phyloP scores from a whole-genome alignment of 92 coral and sea anemone genomes.

The Actinostola sp. region DNA sequence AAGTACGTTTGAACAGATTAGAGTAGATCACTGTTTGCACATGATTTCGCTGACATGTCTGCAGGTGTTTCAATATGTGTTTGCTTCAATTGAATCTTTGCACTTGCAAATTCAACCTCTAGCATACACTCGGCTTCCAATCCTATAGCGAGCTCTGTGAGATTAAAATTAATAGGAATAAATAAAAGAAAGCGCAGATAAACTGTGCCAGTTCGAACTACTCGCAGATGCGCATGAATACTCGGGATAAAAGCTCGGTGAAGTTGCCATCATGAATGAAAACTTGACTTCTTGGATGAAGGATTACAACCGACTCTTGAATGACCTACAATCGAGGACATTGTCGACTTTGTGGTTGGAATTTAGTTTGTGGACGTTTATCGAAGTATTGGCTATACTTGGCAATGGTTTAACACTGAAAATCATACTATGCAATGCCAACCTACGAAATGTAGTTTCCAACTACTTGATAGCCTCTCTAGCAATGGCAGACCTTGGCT shows the following conservation, averaged over 20 bases:
- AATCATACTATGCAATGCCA: constrained; percentile 46
- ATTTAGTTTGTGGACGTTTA: not conserved
- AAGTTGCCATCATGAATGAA: not conserved
- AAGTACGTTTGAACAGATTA: too few relatives aligned
- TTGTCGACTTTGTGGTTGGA: not conserved
- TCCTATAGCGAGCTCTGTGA: too few relatives aligned
- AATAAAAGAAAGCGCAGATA: too few relatives aligned
- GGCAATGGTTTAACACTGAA: constrained; percentile 54
- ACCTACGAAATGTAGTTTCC: constrained; percentile 52
- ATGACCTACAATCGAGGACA: not conserved
- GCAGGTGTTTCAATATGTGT: too few relatives aligned
- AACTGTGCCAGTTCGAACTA: not conserved
- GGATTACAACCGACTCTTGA: not conserved
- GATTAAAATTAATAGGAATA: too few relatives aligned
- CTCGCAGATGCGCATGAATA: too few relatives aligned
- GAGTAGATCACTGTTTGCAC: too few relatives aligned
- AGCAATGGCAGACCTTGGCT: constrained; percentile 64
- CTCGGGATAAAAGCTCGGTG: too few relatives aligned
- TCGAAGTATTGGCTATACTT: constrained; percentile 10
- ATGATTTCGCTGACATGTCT: too few relatives aligned
- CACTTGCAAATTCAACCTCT: too few relatives aligned
- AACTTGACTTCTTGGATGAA: not conserved
- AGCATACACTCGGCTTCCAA: too few relatives aligned
- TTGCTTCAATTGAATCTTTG: too few relatives aligned
- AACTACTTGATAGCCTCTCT: constrained; percentile 56